Percentiles rank a stretch among this genome's conserved stretches.
These are phyloP conservation scores for Sterna hirundo DNA, from an alignment of 2,113 vertebrate species.

Conservation along the genomic window DNA sequence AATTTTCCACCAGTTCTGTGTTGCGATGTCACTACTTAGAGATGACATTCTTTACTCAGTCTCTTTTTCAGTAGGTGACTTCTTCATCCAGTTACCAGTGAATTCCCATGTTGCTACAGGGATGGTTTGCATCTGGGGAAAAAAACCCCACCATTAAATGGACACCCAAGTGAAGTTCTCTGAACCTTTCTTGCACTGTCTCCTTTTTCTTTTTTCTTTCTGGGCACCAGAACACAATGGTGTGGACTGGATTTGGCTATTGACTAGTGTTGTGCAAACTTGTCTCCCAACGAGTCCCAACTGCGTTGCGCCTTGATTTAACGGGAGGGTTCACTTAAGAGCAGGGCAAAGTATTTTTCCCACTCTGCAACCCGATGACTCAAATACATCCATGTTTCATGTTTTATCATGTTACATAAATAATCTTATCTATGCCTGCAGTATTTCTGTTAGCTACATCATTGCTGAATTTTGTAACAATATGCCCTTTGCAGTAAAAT, in stretches of 20 bases:
- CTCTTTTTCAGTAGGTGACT: background rate
- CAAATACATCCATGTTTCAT: constrained; percentile 37
- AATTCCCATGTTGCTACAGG: background rate
- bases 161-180: background rate
- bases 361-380: background rate
- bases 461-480: constrained; percentile 62
- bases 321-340: background rate
- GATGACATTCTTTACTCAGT: background rate
- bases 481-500: constrained; percentile 68
- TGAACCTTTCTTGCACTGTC: background rate
- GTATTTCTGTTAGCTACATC: constrained; percentile 42
- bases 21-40: background rate
- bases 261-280: background rate
- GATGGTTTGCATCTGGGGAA: background rate
- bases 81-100: background rate
- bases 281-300: background rate
- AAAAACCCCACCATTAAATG: background rate
- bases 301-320: background rate
- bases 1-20: background rate
- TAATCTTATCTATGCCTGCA: constrained; percentile 35
- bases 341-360: background rate
- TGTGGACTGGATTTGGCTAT: background rate
- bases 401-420: constrained; percentile 57
- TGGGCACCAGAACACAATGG: background rate
- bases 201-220: background rate